These are phyloP conservation scores for Echinarachnius parma DNA, from an alignment of 53 echinoderm and acorn worm species.

Conservation along the genomic window DNA sequence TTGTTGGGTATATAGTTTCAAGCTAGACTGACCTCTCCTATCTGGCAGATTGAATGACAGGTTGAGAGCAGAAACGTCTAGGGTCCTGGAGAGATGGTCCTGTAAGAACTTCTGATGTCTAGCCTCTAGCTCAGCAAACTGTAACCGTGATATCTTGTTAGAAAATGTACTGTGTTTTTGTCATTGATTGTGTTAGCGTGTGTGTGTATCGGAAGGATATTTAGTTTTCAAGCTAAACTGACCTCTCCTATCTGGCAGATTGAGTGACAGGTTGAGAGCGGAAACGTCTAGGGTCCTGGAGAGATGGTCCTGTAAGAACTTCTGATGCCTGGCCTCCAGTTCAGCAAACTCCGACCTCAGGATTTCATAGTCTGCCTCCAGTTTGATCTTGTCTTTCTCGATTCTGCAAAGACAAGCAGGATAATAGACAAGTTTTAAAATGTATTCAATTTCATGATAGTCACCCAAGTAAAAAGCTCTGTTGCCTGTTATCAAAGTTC, in stretches of 20 bases:
- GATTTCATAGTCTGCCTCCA: constrained; percentile 64
- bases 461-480: no score
- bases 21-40: constrained; percentile 24
- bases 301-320: constrained; percentile 71
- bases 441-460: no score
- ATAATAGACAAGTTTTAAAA: no score
- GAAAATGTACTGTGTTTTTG: no score
- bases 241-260: constrained; percentile 17
- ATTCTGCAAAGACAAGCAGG: no score
- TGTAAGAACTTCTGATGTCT: constrained; percentile 72
- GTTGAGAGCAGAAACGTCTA: constrained; percentile 55
- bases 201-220: no score
- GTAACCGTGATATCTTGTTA: no score
- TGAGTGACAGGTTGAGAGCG: constrained; percentile 32
- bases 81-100: constrained; percentile 68
- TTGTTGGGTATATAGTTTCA: no score
- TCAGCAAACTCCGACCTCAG: constrained; percentile 80
- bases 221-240: no score
- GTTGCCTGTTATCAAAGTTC: no score
- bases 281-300: constrained; percentile 64
- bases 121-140: constrained; percentile 81
- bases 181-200: no score
- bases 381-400: constrained; percentile 74
- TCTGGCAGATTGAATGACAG: constrained; percentile 16
- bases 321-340: constrained; percentile 74